Evolutionary conservation across 2,888 invertebrate species (phyloP).

Genomic region (Phorcus lineatus): DNA sequence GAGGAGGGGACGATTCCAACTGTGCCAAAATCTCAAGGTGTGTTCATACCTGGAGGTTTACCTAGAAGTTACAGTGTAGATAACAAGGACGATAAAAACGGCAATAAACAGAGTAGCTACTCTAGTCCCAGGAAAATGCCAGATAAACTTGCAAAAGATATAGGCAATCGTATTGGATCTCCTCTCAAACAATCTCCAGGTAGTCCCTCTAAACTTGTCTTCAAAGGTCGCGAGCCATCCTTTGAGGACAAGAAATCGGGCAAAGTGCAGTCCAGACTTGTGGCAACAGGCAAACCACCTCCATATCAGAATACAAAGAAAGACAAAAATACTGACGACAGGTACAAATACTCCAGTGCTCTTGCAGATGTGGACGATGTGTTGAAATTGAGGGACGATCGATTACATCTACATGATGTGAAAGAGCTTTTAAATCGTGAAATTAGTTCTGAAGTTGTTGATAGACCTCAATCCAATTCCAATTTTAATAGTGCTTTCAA

Average conservation of each 20-base stretch:
- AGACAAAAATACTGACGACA: slow-evolving; percentile 43
- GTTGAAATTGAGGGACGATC: not conserved
- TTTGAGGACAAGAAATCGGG: slow-evolving; percentile 60
- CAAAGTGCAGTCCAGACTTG: slow-evolving; percentile 53
- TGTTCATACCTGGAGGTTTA: not conserved
- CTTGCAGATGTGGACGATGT: not conserved
- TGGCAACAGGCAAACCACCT: slow-evolving; percentile 56
- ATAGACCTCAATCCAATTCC: not conserved
- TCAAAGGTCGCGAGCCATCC: slow-evolving; percentile 61
- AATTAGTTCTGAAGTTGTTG: not conserved
- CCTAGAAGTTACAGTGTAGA: slow-evolving; percentile 5
- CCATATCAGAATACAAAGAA: slow-evolving; percentile 38
- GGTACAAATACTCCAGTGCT: slow-evolving; percentile 24
- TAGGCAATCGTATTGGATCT: slow-evolving; percentile 63
- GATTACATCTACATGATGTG: not conserved
- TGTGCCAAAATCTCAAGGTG: slow-evolving; percentile 10
- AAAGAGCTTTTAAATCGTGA: slow-evolving; percentile 13
- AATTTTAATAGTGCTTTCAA: slow-evolving; percentile 7
- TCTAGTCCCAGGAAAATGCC: slow-evolving; percentile 66
- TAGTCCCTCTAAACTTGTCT: slow-evolving; percentile 60
- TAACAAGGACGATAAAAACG: slow-evolving; percentile 10
- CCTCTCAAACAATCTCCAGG: slow-evolving; percentile 57
- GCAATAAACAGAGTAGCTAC: slow-evolving; percentile 14
- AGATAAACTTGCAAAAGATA: slow-evolving; percentile 65
- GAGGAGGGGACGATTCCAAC: slow-evolving; percentile 28